Base-by-base conservation (phyloP, 2,797 vertebrate genomes). In the Sphaeramia orbicularis region DNA sequence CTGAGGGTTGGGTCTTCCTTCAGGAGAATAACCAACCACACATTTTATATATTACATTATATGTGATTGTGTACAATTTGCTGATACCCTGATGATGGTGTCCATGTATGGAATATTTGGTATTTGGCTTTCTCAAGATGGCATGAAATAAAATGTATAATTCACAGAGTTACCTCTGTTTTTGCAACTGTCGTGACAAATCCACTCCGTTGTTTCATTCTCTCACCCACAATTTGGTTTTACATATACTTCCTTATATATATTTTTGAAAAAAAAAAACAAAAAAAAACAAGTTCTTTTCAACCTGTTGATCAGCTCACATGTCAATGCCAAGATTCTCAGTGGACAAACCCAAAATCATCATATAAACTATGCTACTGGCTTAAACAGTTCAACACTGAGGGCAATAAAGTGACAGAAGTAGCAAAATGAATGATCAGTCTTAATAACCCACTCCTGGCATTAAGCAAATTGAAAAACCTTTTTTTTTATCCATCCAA, bases 21-120 rank as follows among this genome's bases (percentile, higher is more conserved):
- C 76, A 77, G 71, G 85, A 76, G 79, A 78, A 84, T 68, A 81
- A 66, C 73, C 83, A 87, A 84, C 79, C 66, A 83, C 83, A 91
- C 91, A 89, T 92, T 92, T 93, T 92, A 88, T 93, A 93, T 92
- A 92, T 88, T 86, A 90, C 87, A 91, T 92, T 90, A 84, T 84
- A 88, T 85, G 90, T 93, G 91, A 91, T 93, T 91, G 88, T 92
- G 91, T 93, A 91, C 86, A 89, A 88, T 87, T 94, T 91, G 89
- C 90, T 89, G 90, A 94, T 90, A 85, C 90, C 88, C 89, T 89
- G 86, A 92, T 81, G 90, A 89, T 83, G 88, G 90, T 90, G 90
- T 91, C 91, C 80, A 86, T 91, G 87, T 93, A 90, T 92, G 90
- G 90, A 92, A 89, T 92, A 86, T 90, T 92, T 90, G 91, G 87